Evolutionary conservation across 2,113 vertebrate genomes (phyloP).

Genomic region (Pterocles burchelli): DNA sequence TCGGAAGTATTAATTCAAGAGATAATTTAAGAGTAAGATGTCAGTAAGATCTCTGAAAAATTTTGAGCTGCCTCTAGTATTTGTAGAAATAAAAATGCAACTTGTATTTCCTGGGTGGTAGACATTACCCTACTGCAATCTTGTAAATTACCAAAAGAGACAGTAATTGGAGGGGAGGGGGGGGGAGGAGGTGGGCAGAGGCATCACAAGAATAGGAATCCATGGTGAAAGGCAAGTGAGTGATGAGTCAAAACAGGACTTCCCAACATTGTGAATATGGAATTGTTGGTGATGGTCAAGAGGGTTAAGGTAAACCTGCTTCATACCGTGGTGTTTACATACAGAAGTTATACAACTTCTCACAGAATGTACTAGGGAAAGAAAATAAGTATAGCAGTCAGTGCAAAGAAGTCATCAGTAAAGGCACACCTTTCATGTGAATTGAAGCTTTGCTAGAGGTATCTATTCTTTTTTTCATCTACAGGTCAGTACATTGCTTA

Average conservation of each 20-base stretch:
- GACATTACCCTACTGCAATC: neutral
- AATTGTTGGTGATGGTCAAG: neutral
- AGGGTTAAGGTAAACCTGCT: neutral
- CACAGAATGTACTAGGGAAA: neutral
- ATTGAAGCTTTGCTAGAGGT: neutral
- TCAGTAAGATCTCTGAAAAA: neutral
- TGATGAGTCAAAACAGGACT: neutral
- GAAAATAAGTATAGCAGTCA: neutral
- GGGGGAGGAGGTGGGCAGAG: no score
- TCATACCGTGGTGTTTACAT: neutral
- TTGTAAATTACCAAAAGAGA: neutral
- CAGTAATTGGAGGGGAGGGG: fast-evolving
- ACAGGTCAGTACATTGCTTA: neutral
- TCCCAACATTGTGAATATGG: neutral
- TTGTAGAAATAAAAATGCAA: neutral
- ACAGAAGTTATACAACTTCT: neutral
- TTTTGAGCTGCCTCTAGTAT: neutral
- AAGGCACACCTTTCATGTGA: neutral
- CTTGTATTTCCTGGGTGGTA: neutral
- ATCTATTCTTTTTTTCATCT: neutral
- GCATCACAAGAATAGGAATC: neutral
- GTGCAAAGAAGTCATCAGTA: neutral
- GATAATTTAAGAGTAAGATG: neutral
- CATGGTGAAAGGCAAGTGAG: neutral
- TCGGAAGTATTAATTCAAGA: neutral